Conservation (phyloP, 2,888 invertebrate species). For the Harmothoe impar region DNA sequence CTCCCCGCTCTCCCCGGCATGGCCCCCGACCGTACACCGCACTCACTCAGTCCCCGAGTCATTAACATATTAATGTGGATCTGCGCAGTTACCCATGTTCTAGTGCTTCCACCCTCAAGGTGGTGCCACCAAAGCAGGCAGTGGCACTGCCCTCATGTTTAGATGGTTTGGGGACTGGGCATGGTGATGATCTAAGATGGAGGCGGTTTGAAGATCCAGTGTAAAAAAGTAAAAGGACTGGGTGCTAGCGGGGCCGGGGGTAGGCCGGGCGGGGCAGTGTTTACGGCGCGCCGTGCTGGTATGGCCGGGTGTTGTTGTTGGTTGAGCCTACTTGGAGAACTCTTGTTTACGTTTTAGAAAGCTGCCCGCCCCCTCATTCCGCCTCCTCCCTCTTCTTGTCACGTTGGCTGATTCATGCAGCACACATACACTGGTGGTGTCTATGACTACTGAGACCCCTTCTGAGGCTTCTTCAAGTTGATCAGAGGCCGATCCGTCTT, state of each 20-base stretch:
- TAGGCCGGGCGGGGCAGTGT: background rate
- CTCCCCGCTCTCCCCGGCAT: background rate
- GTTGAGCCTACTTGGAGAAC: no score
- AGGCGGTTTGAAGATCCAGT: background rate
- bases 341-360: background rate
- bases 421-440: no score
- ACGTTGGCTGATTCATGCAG: no score
- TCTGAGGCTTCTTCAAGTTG: no score
- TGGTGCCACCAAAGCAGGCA: constrained; percentile 22
- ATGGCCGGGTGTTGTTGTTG: background rate
- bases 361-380: background rate
- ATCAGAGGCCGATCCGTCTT: no score
- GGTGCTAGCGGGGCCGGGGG: background rate
- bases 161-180: background rate
- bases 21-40: background rate
- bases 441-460: no score
- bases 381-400: background rate
- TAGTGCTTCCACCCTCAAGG: constrained; percentile 1
- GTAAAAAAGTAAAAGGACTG: background rate
- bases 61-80: constrained; percentile 57
- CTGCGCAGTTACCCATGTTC: constrained; percentile 53
- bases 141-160: background rate
- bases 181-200: no score
- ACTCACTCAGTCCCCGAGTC: background rate
- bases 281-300: background rate